Percentiles rank a stretch among this genome's conserved stretches.
phyloP scores from a whole-genome alignment of 2,113 vertebrate species.

The Ammodytes dubius region DNA sequence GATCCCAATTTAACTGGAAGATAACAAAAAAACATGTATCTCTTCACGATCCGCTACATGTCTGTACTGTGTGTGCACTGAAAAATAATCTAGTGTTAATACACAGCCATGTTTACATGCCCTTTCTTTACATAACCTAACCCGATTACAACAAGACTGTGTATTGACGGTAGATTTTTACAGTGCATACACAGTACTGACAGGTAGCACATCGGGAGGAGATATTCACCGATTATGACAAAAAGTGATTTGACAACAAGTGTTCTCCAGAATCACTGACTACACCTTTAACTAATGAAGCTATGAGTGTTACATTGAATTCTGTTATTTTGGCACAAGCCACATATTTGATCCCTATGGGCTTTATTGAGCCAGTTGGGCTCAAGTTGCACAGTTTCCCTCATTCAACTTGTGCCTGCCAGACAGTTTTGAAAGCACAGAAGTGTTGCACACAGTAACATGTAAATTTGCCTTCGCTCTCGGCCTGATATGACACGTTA shows the following conservation, averaged over 20 bases:
- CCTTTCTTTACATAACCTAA: too few species aligned
- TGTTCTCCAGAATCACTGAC: too few species aligned
- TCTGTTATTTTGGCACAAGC: constrained; percentile 12
- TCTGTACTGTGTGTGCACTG: too few species aligned
- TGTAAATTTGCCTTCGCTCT: background rate
- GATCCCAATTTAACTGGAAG: background rate
- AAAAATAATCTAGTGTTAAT: too few species aligned
- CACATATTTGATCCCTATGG: background rate
- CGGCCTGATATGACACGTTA: background rate
- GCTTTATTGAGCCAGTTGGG: constrained; percentile 13
- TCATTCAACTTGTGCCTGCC: background rate
- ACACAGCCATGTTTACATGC: too few species aligned
- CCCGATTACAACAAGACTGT: too few species aligned
- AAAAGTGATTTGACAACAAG: too few species aligned
- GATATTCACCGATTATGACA: too few species aligned
- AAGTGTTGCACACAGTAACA: background rate
- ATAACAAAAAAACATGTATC: background rate
- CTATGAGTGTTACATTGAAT: background rate
- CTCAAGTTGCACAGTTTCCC: constrained; percentile 17
- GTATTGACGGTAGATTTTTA: too few species aligned
- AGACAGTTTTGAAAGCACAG: constrained; percentile 9
- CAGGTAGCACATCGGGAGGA: too few species aligned
- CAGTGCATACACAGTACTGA: too few species aligned
- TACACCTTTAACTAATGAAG: background rate
- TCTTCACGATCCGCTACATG: background rate